Evolutionary conservation across 2,113 vertebrate genomes (phyloP).

Genomic region (Oryzias woworae): DNA sequence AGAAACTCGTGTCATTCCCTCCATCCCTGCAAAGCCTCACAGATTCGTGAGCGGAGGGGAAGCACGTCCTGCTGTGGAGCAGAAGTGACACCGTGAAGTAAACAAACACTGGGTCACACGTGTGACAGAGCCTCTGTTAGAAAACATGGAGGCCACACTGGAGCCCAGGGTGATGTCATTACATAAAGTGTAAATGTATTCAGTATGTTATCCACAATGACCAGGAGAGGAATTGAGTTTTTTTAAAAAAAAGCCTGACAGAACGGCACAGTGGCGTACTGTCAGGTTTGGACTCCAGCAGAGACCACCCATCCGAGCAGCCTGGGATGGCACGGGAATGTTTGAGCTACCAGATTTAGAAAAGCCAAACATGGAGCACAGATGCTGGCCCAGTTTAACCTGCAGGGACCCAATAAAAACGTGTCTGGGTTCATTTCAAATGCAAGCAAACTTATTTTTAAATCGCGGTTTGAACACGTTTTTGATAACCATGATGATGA

Average conservation of each 20-base stretch:
- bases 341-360: slow-evolving; percentile 48
- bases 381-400: slow-evolving; percentile 3
- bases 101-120: slow-evolving; percentile 36
- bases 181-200: slow-evolving; percentile 10
- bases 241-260: slow-evolving; percentile 11
- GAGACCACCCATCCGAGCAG: slow-evolving; percentile 41
- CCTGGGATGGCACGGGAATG: neutral
- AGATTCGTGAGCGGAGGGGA: slow-evolving; percentile 39
- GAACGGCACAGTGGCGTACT: slow-evolving; percentile 4
- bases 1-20: slow-evolving; percentile 33
- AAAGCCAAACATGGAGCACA: slow-evolving; percentile 17
- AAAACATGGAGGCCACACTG: slow-evolving; percentile 34
- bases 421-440: slow-evolving; percentile 5
- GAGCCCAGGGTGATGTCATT: slow-evolving; percentile 47
- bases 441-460: slow-evolving; percentile 12
- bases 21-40: slow-evolving; percentile 19
- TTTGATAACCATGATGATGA: neutral
- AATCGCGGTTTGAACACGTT: slow-evolving; percentile 37
- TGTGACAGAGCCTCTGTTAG: slow-evolving; percentile 41
- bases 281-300: slow-evolving; percentile 13
- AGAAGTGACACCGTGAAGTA: slow-evolving; percentile 43
- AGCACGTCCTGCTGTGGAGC: slow-evolving; percentile 45
- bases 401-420: neutral
- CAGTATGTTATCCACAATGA: slow-evolving; percentile 38
- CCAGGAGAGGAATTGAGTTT: slow-evolving; percentile 15